Conservation (phyloP, 2,888 invertebrate species). For the Meliscaeva auricollis region DNA sequence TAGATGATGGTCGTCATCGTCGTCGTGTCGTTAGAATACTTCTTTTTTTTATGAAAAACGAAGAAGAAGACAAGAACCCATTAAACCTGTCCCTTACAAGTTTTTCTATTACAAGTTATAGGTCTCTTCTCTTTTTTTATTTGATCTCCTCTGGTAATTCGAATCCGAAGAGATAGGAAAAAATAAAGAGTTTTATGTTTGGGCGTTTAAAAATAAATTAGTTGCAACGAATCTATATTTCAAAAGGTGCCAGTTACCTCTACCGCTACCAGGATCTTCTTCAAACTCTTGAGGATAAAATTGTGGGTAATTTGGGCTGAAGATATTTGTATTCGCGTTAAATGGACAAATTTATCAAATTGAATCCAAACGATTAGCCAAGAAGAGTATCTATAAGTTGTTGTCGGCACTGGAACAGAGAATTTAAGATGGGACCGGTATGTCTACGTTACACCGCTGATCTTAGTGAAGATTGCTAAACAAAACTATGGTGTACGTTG, state of each 20-base stretch:
- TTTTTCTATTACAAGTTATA: slow-evolving; percentile 19
- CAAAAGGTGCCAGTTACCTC: slow-evolving; percentile 6
- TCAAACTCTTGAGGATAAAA: neutral
- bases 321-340: slow-evolving; percentile 27
- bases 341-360: slow-evolving; percentile 39
- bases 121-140: neutral
- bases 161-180: neutral
- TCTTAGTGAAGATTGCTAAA: neutral
- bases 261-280: neutral
- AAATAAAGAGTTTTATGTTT: slow-evolving; percentile 20
- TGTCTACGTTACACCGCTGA: neutral
- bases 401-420: neutral
- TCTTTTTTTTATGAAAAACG: neutral
- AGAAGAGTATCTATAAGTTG: neutral
- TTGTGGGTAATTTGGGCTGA: slow-evolving; percentile 20
- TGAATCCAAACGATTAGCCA: slow-evolving; percentile 24
- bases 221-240: slow-evolving; percentile 57
- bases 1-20: slow-evolving; percentile 20
- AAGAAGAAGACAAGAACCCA: neutral
- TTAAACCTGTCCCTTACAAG: slow-evolving; percentile 28
- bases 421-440: slow-evolving; percentile 13
- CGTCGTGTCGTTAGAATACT: slow-evolving; percentile 34
- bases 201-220: slow-evolving; percentile 40
- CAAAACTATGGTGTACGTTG: neutral
- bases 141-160: neutral